Conservation (phyloP, 2,113 vertebrate genomes). For the Myrmophylax atrothorax region DNA sequence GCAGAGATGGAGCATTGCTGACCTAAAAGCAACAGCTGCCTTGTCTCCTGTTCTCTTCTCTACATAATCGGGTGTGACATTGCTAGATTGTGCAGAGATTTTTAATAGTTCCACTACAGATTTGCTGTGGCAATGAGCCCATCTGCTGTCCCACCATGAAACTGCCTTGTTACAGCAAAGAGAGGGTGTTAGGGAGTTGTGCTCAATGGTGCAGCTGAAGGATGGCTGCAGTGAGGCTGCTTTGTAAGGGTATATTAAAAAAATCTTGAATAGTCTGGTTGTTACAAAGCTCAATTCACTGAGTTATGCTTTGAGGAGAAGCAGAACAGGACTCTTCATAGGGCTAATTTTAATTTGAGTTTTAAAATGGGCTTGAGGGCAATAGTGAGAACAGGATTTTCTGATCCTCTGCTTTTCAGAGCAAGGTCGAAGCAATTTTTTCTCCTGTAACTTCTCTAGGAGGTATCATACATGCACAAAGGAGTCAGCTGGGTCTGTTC, state of each 20-base stretch:
- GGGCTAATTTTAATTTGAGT: neutral
- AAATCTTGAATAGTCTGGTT: neutral
- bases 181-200: neutral
- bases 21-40: conserved; percentile 6
- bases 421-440: neutral
- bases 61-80: accelerated
- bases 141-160: neutral
- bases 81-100: neutral
- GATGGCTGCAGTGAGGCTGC: neutral
- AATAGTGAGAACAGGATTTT: neutral
- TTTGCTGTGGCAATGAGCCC: neutral
- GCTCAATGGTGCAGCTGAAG: neutral
- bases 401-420: neutral
- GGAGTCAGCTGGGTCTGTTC: neutral
- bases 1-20: neutral
- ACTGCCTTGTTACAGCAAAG: neutral
- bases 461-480: accelerated
- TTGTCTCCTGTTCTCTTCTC: neutral
- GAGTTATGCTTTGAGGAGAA: neutral
- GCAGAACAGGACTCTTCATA: neutral
- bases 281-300: neutral
- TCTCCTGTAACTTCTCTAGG: neutral
- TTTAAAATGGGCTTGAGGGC: neutral
- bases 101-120: neutral
- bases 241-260: neutral